Base-by-base conservation (phyloP, 2,113 vertebrate genomes). In the Coptodon rendalli region DNA sequence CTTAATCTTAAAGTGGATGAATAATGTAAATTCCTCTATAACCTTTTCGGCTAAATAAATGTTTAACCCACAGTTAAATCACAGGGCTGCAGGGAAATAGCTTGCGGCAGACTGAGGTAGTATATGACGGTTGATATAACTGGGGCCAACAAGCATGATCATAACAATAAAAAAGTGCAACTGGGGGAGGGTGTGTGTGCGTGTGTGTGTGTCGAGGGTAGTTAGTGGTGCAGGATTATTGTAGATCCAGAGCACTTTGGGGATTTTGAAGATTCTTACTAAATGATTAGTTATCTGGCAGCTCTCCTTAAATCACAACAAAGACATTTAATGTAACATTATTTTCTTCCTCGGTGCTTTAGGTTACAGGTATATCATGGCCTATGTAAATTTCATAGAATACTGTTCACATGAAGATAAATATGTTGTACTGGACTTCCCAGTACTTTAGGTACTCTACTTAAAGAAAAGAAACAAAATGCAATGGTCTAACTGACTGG, bases 1-100 rank as follows among this genome's bases (percentile, higher is more conserved):
- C 76, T 73, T 92, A 90, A 91, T 93, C 88, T 92, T 89, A 80
- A 87, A 90, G 68, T 83, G 79, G 48, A 94, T 95, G 90, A 95
- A 94, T 93, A 94, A 94, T 94, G 83, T 90, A 94, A 86, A 89
- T 85, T 87, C 59, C 27, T 87, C 80, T 45, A 84, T 87, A 89
- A 89, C 82, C 84, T 45, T 91, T 94, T 89, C n/a, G 29, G 73
- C 52, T 2, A 90, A 94, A 93, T 93, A 63, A 43, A 92, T 93
- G 78, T 94, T 93, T 93, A 92, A 94, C 82, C 82, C 40, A 19
- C 48, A 84, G 63, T 91, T 91, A 89, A 94, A 89, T 93, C 81
- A 85, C 91, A 16, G 16, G 16, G 53, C 56, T 71, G 52, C 38
- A 36, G 80, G 40, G 84, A 90, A 90, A 92, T 84, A 73, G 82